These are phyloP conservation scores for Intellagama lesueurii DNA, from an alignment of 2,797 vertebrate genomes.

Conservation along the genomic window DNA sequence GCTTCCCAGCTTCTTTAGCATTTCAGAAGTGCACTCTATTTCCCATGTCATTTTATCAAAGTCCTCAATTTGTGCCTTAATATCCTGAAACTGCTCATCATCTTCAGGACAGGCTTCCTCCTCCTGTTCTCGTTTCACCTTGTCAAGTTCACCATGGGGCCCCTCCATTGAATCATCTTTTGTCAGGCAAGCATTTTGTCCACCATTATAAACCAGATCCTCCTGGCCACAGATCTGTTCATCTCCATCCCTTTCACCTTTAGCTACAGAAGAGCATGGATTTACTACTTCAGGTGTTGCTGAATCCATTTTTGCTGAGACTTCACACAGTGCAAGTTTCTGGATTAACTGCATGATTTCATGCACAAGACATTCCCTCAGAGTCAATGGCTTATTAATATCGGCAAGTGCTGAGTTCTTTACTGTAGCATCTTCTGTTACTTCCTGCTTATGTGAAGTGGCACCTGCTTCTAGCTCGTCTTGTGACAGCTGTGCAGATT, in stretches of 20 bases:
- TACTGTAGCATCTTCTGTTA: slow-evolving; percentile 31
- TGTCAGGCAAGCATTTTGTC: background rate
- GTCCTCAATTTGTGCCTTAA: slow-evolving; percentile 72
- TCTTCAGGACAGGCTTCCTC: slow-evolving; percentile 55
- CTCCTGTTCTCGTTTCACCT: slow-evolving; percentile 2
- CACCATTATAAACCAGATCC: slow-evolving; percentile 13
- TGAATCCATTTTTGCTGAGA: slow-evolving; percentile 44
- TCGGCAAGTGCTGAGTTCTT: slow-evolving; percentile 44
- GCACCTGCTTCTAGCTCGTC: background rate
- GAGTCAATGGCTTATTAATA: slow-evolving; percentile 58
- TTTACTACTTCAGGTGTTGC: slow-evolving; percentile 17
- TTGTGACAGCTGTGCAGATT: background rate
- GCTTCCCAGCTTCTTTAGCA: slow-evolving; percentile 78
- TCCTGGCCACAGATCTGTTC: background rate
- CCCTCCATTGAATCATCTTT: background rate
- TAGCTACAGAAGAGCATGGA: background rate
- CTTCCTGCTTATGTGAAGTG: background rate
- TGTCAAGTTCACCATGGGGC: background rate
- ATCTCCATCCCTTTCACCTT: slow-evolving; percentile 32
- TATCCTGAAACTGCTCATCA: slow-evolving; percentile 45
- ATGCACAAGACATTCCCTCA: slow-evolving; percentile 72
- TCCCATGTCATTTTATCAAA: slow-evolving; percentile 87
- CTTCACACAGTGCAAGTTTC: slow-evolving; percentile 49
- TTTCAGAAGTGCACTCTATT: slow-evolving; percentile 83
- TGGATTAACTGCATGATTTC: slow-evolving; percentile 77